A percentile compares a stretch with the other conserved stretches of the same genome.
Evolutionary conservation across 2,113 vertebrate species (phyloP).

Genomic region (Chaetodon auriga): DNA sequence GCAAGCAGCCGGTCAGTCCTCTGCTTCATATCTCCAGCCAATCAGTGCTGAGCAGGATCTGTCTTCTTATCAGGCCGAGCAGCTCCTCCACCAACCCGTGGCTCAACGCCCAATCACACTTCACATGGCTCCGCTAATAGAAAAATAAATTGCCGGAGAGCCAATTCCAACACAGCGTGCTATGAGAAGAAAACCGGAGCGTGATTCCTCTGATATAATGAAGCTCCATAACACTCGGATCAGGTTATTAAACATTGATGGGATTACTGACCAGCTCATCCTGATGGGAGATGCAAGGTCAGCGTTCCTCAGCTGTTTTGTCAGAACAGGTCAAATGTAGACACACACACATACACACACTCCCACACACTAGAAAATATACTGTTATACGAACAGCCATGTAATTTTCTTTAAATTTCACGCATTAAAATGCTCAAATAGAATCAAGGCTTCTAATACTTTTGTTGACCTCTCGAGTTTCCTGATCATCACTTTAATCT

Average conservation of each 20-base stretch:
- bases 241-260: slow-evolving; percentile 58
- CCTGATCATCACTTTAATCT: no score
- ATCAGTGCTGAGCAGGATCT: not conserved
- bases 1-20: slow-evolving; percentile 5
- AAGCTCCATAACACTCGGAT: slow-evolving; percentile 33
- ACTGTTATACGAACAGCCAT: not conserved
- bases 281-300: slow-evolving; percentile 54
- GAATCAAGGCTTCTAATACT: not conserved
- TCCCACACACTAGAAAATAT: not conserved
- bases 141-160: slow-evolving; percentile 63
- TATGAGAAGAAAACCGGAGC: slow-evolving; percentile 1
- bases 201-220: slow-evolving; percentile 55
- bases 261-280: slow-evolving; percentile 60
- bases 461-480: no score
- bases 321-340: slow-evolving; percentile 1
- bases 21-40: slow-evolving; percentile 36
- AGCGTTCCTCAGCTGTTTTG: slow-evolving; percentile 30
- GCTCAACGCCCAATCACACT: slow-evolving; percentile 53
- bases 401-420: not conserved
- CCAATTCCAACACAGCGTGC: slow-evolving; percentile 42
- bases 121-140: slow-evolving; percentile 63
- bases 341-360: not conserved
- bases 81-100: slow-evolving; percentile 36
- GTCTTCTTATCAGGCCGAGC: slow-evolving; percentile 60
- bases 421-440: not conserved